Evolutionary conservation across 1,140 invertebrate genomes (phyloP).

Genomic region (Brachionus sp.): DNA sequence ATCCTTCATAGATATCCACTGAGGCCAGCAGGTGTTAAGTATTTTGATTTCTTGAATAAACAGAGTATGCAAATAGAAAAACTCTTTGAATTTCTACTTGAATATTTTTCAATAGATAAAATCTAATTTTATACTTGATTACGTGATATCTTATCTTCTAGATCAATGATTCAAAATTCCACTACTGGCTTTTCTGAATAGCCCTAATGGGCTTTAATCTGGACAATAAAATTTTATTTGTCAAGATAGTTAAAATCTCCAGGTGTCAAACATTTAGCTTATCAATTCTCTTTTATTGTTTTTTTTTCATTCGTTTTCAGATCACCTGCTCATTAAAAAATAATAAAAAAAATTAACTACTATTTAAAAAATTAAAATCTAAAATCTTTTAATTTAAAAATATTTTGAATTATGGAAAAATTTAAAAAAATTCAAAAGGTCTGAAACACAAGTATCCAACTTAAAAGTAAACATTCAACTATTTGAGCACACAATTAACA

Average conservation of each 20-base stretch:
- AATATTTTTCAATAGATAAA: constrained; percentile 32
- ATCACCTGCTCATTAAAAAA: neutral
- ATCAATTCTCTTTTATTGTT: neutral
- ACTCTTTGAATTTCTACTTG: neutral
- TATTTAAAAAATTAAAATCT: neutral
- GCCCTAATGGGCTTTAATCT: neutral
- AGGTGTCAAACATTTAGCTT: neutral
- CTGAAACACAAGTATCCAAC: too few species aligned
- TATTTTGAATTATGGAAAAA: too few species aligned
- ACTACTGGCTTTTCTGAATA: neutral
- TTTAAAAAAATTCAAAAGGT: too few species aligned
- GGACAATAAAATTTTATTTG: neutral
- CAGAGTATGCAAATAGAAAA: neutral
- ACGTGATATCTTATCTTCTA: constrained; percentile 34
- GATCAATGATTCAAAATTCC: neutral
- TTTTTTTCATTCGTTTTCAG: neutral
- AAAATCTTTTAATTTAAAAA: neutral
- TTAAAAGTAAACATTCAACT: too few species aligned
- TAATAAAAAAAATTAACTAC: neutral
- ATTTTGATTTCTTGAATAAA: constrained; percentile 5
- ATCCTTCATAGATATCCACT: neutral
- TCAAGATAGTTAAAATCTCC: neutral
- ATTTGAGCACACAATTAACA: too few species aligned
- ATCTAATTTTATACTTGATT: constrained; percentile 35
- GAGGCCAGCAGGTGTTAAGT: constrained; percentile 19